These are phyloP conservation scores for Porphyrio hochstetteri DNA, from an alignment of 2,113 vertebrate genomes.

Conservation along the genomic window DNA sequence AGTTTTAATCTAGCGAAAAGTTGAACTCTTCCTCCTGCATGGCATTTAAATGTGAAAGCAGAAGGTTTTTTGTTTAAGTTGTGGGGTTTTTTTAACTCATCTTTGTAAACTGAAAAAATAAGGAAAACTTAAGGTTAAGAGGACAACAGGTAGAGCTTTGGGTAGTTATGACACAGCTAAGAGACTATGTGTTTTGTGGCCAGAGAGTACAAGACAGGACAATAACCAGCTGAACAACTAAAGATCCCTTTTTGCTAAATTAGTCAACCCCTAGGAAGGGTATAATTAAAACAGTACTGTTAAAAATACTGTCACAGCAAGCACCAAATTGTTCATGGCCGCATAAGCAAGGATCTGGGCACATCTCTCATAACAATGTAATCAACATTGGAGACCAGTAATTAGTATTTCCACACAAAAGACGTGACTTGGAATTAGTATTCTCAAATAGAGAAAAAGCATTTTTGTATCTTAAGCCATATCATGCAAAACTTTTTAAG, in stretches of 20 bases:
- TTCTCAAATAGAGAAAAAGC: background rate
- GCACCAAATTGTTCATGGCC: background rate
- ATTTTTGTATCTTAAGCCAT: background rate
- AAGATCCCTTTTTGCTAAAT: background rate
- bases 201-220: background rate
- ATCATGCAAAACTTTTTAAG: background rate
- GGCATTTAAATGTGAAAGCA: background rate
- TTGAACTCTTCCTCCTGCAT: background rate
- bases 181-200: background rate
- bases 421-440: background rate
- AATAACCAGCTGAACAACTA: background rate
- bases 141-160: background rate
- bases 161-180: background rate
- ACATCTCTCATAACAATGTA: background rate
- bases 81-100: background rate
- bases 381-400: background rate
- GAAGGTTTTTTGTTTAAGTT: background rate
- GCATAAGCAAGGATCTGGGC: background rate
- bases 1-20: background rate
- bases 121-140: background rate
- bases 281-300: background rate
- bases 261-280: background rate
- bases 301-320: background rate
- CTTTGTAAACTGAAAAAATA: background rate
- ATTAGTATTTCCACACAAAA: background rate